Percentiles rank a stretch among this genome's conserved stretches.
Evolutionary conservation across 2,113 vertebrate genomes (phyloP).

Genomic region (Oreamnos americanus): DNA sequence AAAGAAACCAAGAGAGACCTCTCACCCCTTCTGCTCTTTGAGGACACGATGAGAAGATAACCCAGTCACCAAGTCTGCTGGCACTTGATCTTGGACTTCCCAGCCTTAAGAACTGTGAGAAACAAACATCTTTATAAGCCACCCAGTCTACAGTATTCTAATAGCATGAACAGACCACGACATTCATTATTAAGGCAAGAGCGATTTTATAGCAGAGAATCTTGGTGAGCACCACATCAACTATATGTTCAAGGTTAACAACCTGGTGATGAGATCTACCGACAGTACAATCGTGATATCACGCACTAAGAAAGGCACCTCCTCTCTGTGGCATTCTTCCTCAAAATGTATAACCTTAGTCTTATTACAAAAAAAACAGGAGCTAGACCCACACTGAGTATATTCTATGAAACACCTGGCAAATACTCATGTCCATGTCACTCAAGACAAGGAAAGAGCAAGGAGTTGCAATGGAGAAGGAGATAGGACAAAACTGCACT

Average conservation of each 20-base stretch:
- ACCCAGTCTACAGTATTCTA: not conserved
- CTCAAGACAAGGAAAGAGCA: not conserved
- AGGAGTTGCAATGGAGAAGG: not conserved
- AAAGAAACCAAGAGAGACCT: not conserved
- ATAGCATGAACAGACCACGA: not conserved
- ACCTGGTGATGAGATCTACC: not conserved
- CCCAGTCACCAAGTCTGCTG: not conserved
- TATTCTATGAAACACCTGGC: not conserved
- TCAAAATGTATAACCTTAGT: not conserved
- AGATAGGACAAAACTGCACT: not conserved
- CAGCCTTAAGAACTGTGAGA: not conserved
- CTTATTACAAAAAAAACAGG: not conserved
- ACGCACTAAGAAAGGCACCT: not conserved
- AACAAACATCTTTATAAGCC: not conserved
- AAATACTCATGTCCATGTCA: not conserved
- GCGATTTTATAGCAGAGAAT: not conserved
- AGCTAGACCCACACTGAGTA: not conserved
- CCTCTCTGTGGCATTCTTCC: not conserved
- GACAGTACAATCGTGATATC: not conserved
- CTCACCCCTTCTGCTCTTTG: not conserved
- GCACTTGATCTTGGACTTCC: not conserved
- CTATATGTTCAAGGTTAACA: not conserved
- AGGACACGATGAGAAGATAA: not conserved
- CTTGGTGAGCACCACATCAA: not conserved
- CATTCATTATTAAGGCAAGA: not conserved